Conservation (phyloP, 2,113 vertebrate genomes). For the Trochalopteron elliotii region DNA sequence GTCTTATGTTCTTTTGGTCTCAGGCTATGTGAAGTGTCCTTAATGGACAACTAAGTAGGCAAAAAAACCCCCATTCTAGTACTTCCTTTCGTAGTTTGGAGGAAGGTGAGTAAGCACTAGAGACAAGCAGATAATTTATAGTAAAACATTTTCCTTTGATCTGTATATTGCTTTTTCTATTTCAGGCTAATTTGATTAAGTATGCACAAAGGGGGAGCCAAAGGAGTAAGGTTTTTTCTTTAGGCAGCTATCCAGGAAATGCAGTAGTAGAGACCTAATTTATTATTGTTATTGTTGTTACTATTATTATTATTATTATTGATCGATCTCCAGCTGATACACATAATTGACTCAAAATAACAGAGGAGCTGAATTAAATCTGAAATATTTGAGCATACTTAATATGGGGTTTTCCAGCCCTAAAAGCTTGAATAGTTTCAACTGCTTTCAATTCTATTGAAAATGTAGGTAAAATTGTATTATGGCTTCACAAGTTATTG, state of each 20-base stretch:
- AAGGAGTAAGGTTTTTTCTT: slow-evolving; percentile 27
- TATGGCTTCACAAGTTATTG: slow-evolving; percentile 6
- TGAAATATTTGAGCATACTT: slow-evolving; percentile 7
- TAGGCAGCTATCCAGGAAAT: slow-evolving; percentile 26
- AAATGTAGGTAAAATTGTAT: not conserved
- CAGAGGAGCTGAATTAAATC: slow-evolving; percentile 17
- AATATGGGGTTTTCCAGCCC: not conserved
- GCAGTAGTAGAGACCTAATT: slow-evolving; percentile 1
- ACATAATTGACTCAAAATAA: slow-evolving; percentile 58
- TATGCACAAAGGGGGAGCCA: not conserved
- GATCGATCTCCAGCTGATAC: slow-evolving; percentile 6
- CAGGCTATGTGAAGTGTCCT: not conserved
- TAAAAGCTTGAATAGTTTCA: not conserved
- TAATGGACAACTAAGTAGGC: not conserved
- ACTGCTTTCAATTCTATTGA: not conserved
- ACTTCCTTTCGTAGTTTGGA: not conserved
- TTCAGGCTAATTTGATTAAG: slow-evolving; percentile 63
- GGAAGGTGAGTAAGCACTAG: not conserved
- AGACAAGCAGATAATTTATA: slow-evolving; percentile 29
- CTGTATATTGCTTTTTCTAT: slow-evolving; percentile 44
- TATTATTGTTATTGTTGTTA: slow-evolving; percentile 9
- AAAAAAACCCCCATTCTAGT: not conserved
- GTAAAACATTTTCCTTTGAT: slow-evolving; percentile 65
- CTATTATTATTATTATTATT: slow-evolving; percentile 47
- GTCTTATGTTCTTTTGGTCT: not conserved